Conservation (phyloP, 2,797 vertebrate species). For the Apogon talboti region DNA sequence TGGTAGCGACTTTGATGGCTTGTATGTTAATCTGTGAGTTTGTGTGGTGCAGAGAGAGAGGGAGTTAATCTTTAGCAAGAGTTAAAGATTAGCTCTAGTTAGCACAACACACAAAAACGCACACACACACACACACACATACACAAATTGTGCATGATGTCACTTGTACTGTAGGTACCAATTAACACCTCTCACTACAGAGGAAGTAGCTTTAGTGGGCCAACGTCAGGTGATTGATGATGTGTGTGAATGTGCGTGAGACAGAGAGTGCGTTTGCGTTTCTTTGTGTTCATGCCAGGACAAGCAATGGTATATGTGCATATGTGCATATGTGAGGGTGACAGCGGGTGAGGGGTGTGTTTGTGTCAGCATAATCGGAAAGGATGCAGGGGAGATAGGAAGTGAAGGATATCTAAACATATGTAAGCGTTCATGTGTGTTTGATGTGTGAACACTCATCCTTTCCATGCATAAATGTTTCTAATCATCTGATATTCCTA, state of each 20-base stretch:
- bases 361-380: slow-evolving; percentile 59
- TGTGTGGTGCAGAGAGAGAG: slow-evolving; percentile 8
- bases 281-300: slow-evolving; percentile 55
- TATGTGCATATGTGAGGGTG: slow-evolving; percentile 47
- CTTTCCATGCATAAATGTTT: slow-evolving; percentile 10
- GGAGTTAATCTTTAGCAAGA: slow-evolving; percentile 17
- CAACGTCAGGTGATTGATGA: slow-evolving; percentile 49
- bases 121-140: slow-evolving; percentile 15
- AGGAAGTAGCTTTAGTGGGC: slow-evolving; percentile 23
- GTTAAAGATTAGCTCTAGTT: slow-evolving; percentile 42
- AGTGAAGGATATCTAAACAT: slow-evolving; percentile 48
- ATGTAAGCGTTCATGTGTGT: slow-evolving; percentile 20
- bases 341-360: slow-evolving; percentile 58
- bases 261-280: slow-evolving; percentile 37
- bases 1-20: slow-evolving; percentile 13
- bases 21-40: slow-evolving; percentile 11
- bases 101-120: slow-evolving; percentile 20
- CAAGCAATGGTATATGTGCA: slow-evolving; percentile 60
- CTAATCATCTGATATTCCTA: no score
- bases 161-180: slow-evolving; percentile 33
- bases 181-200: slow-evolving; percentile 29
- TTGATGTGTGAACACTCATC: slow-evolving; percentile 5
- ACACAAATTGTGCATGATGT: slow-evolving; percentile 26
- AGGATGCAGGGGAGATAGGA: slow-evolving; percentile 42
- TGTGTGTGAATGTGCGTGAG: slow-evolving; percentile 1